A percentile compares a stretch with the other conserved stretches of the same genome.
Evolutionary conservation across 2,888 invertebrate genomes (phyloP).

Genomic region (Microdon myrmicae): DNA sequence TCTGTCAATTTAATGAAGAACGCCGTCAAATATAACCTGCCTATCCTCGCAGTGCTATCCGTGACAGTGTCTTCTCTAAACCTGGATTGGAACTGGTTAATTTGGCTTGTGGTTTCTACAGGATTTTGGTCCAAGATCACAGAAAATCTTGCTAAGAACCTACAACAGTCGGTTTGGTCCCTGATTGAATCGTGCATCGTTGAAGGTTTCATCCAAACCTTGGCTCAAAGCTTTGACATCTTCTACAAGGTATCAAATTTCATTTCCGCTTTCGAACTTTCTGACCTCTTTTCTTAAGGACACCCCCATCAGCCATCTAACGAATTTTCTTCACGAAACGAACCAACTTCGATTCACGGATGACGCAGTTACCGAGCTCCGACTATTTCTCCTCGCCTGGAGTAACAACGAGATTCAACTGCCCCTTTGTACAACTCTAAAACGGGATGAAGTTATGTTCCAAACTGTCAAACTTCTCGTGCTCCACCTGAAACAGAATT

Average conservation of each 20-base stretch:
- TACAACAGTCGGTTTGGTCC: constrained; percentile 56
- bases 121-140: constrained; percentile 56
- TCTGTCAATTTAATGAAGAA: constrained; percentile 59
- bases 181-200: constrained; percentile 64
- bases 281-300: constrained; percentile 70
- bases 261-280: too few relatives aligned
- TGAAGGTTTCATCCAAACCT: constrained; percentile 71
- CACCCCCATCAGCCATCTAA: constrained; percentile 72
- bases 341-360: constrained; percentile 68
- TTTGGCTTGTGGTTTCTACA: constrained; percentile 63
- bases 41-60: constrained; percentile 62
- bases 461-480: constrained; percentile 72
- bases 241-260: constrained; percentile 74
- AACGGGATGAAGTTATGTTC: constrained; percentile 68
- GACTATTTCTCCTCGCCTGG: constrained; percentile 60
- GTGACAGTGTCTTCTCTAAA: constrained; percentile 57
- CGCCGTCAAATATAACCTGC: constrained; percentile 58
- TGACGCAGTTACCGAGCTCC: constrained; percentile 66
- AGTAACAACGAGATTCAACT: constrained; percentile 61
- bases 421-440: constrained; percentile 61
- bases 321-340: constrained; percentile 71
- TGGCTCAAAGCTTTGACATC: constrained; percentile 75
- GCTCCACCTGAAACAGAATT: constrained; percentile 71
- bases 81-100: constrained; percentile 63
- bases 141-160: constrained; percentile 47